Conservation (phyloP, 92 coral and sea anemone species). For the Palythoa grandis region DNA sequence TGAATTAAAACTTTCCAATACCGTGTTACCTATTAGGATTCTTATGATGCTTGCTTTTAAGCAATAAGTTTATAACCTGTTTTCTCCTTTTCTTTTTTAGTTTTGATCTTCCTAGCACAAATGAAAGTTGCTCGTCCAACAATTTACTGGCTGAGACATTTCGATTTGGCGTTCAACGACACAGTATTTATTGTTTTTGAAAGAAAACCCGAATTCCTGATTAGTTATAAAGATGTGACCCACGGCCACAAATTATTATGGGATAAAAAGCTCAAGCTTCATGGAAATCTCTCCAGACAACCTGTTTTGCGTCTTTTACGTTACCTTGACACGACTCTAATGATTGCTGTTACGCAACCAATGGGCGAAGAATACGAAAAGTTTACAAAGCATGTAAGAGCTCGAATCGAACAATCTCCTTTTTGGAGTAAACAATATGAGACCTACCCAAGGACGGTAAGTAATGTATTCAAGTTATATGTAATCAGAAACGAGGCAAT, state of each 20-base stretch:
- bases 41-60: background rate
- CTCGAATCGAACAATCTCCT: conserved; percentile 1
- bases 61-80: background rate
- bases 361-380: background rate
- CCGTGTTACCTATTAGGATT: too few relatives aligned
- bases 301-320: background rate
- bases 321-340: background rate
- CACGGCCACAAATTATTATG: background rate
- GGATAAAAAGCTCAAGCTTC: background rate
- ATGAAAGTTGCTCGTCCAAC: background rate
- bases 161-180: background rate
- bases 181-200: conserved; percentile 15
- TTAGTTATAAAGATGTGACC: background rate
- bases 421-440: background rate
- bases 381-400: background rate
- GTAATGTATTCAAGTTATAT: background rate
- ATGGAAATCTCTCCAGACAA: background rate
- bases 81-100: background rate
- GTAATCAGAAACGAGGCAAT: background rate
- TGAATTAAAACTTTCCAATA: too few relatives aligned
- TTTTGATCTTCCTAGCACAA: conserved; percentile 19
- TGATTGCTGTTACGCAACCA: conserved; percentile 7
- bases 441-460: background rate
- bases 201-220: background rate
- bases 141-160: background rate